Evolutionary conservation across 2,113 vertebrate genomes (phyloP), one percentile per base, ranked within the genome.

Genomic region (Piprites chloris): DNA sequence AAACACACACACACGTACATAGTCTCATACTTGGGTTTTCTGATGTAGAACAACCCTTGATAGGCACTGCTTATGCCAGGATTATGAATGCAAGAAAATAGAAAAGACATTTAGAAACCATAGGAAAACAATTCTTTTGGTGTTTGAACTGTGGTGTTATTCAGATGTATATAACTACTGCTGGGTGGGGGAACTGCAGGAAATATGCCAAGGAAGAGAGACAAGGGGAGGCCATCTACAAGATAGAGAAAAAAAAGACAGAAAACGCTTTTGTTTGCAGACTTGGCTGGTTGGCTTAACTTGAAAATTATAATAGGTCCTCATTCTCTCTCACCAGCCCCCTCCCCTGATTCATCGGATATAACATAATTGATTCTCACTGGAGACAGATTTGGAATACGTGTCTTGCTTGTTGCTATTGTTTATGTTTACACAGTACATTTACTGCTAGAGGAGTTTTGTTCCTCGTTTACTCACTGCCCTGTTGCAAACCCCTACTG

Each of bases 261-360:
- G 85, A 96, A 97, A 95, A 94, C 82, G 76, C 85, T 92, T 97
- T 89, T 95, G 79, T 97, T 95, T 97, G 65, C 85, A 93, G 91
- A 88, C 56, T 92, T 96, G 90, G 79, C 79, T 96, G 87, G 76
- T 94, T 94, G 79, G 91, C 79, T 96, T 97, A 73, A 93, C 85
- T 95, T 92, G 85, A 90, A 96, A 97, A 96, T 85, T 96, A 93
- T 96, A 92, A 93, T 77, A 96, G 53, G 72, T 66, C 32, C 30
- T 30, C 12, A 3, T 95, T 86, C 81, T 84, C 47, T 84, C 49
- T 47, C 65, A 79, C 35, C 46, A 93, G 39, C 46, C 55, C 81
- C 78, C 35, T 87, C 75, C 52, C 30, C 75, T 58, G 39, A 95
- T 93, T 95, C 93, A 87, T 85, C 0, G 3, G 79, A 83, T 94